These are phyloP conservation scores for Coregonus ussuriensis DNA, from an alignment of 2,797 vertebrate genomes.

Conservation along the genomic window DNA sequence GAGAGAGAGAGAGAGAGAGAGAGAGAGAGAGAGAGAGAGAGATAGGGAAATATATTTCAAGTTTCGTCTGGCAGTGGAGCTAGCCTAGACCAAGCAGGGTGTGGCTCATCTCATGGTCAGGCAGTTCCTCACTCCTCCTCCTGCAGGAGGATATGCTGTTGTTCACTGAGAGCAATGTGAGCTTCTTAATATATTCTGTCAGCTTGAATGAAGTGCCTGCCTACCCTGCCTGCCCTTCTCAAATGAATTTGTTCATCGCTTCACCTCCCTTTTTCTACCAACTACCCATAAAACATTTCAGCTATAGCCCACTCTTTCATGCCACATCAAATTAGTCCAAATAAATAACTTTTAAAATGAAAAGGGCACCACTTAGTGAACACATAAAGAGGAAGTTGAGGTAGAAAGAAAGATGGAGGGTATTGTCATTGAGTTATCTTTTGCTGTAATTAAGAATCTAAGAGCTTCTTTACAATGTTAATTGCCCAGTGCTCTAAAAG, in stretches of 20 bases:
- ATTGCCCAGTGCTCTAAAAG: constrained; percentile 64
- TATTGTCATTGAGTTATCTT: constrained; percentile 44
- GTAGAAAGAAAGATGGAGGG: constrained; percentile 9
- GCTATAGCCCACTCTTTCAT: neutral
- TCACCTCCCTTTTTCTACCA: constrained; percentile 55
- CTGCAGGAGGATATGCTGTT: constrained; percentile 43
- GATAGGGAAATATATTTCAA: constrained; percentile 43
- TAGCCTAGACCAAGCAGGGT: constrained; percentile 45
- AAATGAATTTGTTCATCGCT: constrained; percentile 11
- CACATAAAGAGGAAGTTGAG: too few relatives aligned
- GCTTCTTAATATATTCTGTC: too few relatives aligned
- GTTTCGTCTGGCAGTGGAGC: constrained; percentile 51
- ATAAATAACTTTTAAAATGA: constrained; percentile 23
- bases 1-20: too few relatives aligned
- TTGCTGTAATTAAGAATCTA: constrained; percentile 61
- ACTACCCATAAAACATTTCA: constrained; percentile 48
- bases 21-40: constrained; percentile 32
- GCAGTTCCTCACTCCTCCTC: constrained; percentile 53
- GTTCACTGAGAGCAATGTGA: constrained; percentile 14
- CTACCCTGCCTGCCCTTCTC: constrained; percentile 13
- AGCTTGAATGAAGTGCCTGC: constrained; percentile 11
- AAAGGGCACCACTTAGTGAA: constrained; percentile 49
- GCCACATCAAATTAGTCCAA: constrained; percentile 48
- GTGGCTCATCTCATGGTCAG: constrained; percentile 57
- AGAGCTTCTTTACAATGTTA: constrained; percentile 65